Conservation (phyloP, 1,140 invertebrate genomes). For the Nasonia giraulti region DNA sequence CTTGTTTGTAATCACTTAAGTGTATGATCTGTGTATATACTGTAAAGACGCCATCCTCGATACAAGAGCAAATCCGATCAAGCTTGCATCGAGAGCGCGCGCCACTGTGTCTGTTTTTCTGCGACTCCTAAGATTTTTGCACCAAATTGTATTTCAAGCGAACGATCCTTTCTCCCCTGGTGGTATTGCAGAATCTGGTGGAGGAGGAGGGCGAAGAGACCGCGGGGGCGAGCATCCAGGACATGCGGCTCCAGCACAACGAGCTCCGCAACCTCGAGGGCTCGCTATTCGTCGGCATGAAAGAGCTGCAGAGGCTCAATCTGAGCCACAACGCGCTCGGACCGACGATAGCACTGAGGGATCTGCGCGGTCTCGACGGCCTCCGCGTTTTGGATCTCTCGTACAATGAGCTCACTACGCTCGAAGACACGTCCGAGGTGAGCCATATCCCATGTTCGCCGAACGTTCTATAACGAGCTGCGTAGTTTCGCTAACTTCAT, state of each 20-base stretch:
- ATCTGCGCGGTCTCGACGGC: slow-evolving; percentile 83
- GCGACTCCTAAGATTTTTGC: slow-evolving; percentile 9
- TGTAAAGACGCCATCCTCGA: not conserved
- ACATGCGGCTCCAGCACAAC: slow-evolving; percentile 84
- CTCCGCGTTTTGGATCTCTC: slow-evolving; percentile 84
- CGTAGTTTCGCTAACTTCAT: not conserved
- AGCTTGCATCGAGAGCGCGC: no score
- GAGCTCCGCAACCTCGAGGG: slow-evolving; percentile 81
- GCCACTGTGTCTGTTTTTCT: not conserved
- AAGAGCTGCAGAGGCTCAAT: slow-evolving; percentile 81
- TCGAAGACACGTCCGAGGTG: slow-evolving; percentile 88
- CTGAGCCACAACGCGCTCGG: slow-evolving; percentile 83
- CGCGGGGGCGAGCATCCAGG: slow-evolving; percentile 77
- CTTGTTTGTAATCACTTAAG: not conserved
- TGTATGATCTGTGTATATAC: no score
- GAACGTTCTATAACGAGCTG: not conserved
- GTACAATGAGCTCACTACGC: slow-evolving; percentile 82
- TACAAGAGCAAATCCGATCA: no score
- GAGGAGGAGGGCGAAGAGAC: slow-evolving; percentile 78
- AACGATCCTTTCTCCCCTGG: slow-evolving; percentile 43
- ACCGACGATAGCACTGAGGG: slow-evolving; percentile 81
- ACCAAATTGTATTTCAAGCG: slow-evolving; percentile 39
- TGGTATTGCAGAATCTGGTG: slow-evolving; percentile 79
- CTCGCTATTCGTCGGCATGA: slow-evolving; percentile 81
- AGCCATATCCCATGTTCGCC: slow-evolving; percentile 39